Percentiles rank a stretch among this genome's conserved stretches.
These are phyloP conservation scores for Acleris sparsana DNA, from an alignment of 2,888 invertebrate genomes.

Conservation along the genomic window DNA sequence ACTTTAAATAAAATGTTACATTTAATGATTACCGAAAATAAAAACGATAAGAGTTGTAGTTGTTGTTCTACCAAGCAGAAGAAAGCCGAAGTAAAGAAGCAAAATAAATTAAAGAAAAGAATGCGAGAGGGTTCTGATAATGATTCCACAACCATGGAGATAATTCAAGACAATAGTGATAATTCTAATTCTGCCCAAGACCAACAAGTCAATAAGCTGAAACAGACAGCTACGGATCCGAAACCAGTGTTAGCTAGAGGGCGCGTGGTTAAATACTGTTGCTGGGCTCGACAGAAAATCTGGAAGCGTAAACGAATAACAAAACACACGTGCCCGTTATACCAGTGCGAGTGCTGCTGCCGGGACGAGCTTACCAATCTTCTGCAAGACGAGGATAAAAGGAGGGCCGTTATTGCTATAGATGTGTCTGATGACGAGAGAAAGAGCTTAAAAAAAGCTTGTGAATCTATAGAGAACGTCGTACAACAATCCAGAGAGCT, in stretches of 20 bases:
- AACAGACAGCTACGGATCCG: background rate
- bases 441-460: constrained; percentile 35
- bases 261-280: constrained; percentile 47
- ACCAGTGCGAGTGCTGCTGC: constrained; percentile 56
- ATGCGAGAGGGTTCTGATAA: background rate
- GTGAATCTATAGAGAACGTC: constrained; percentile 42
- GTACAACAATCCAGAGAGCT: constrained; percentile 34
- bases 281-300: constrained; percentile 54
- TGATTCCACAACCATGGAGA: background rate
- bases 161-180: background rate
- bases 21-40: constrained; percentile 44
- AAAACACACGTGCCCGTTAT: constrained; percentile 44
- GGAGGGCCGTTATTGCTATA: constrained; percentile 8
- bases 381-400: background rate
- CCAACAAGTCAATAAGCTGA: constrained; percentile 1
- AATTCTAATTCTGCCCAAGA: background rate
- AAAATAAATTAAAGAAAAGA: constrained; percentile 6
- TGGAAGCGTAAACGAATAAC: constrained; percentile 16
- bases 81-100: constrained; percentile 31
- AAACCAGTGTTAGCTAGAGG: constrained; percentile 6
- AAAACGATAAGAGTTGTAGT: constrained; percentile 1
- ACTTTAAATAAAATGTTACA: constrained; percentile 67
- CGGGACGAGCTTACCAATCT: constrained; percentile 38
- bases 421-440: constrained; percentile 39
- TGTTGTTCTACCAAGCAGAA: constrained; percentile 34